These are phyloP conservation scores for Goniozus legneri DNA, from an alignment of 1,140 invertebrate genomes.

Conservation along the genomic window DNA sequence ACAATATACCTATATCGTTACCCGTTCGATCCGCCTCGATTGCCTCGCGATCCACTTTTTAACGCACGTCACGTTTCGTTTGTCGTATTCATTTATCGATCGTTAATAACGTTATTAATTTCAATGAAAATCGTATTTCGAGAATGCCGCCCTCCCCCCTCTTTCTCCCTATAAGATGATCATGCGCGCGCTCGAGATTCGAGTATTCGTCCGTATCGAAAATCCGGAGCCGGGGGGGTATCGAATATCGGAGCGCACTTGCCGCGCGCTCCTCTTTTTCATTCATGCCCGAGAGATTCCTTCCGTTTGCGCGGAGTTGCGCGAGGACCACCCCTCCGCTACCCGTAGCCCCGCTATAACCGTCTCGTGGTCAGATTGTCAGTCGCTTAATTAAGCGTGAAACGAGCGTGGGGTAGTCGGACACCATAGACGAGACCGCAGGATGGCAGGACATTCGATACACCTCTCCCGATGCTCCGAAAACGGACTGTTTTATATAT, in stretches of 20 bases:
- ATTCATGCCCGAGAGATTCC: slow-evolving; percentile 48
- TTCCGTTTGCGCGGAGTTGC: slow-evolving; percentile 43
- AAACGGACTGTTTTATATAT: slow-evolving; percentile 24
- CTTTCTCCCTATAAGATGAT: background rate
- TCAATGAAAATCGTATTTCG: background rate
- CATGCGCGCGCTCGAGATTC: no score
- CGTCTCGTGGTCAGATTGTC: slow-evolving; percentile 53
- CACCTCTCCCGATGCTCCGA: slow-evolving; percentile 44
- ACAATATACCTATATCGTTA: background rate
- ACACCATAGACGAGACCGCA: slow-evolving; percentile 47
- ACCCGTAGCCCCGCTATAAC: no score
- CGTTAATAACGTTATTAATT: no score
- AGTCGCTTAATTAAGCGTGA: slow-evolving; percentile 55
- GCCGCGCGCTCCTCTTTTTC: slow-evolving; percentile 30
- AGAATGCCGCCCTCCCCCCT: background rate
- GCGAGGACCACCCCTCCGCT: no score
- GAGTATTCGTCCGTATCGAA: no score
- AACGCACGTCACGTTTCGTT: no score
- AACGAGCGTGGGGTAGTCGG: slow-evolving; percentile 51
- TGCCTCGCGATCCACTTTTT: no score
- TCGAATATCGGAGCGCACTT: no score
- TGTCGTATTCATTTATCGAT: no score
- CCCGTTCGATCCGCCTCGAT: background rate
- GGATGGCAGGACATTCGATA: slow-evolving; percentile 51
- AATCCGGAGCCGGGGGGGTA: no score